phyloP scores from a whole-genome alignment of 1,140 invertebrate genomes.

The Helicoverpa zea region DNA sequence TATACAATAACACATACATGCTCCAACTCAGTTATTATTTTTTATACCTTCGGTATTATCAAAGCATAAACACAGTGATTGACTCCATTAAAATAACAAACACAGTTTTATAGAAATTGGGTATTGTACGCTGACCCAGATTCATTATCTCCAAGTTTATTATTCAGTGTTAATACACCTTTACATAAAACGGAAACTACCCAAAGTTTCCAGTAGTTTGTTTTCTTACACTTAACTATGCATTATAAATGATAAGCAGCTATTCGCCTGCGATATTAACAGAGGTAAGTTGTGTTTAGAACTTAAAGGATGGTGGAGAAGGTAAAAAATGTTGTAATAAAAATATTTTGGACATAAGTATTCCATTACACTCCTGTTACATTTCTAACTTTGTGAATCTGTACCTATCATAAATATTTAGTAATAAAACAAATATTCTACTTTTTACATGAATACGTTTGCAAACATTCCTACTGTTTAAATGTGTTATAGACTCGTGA shows the following conservation, averaged over 20 bases:
- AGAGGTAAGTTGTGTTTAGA: slow-evolving; percentile 16
- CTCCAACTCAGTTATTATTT: too few relatives aligned
- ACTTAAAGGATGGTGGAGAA: background rate
- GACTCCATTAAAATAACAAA: background rate
- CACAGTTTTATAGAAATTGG: background rate
- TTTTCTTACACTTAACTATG: slow-evolving; percentile 21
- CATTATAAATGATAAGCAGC: slow-evolving; percentile 23
- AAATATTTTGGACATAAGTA: too few relatives aligned
- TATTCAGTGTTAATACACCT: slow-evolving; percentile 2
- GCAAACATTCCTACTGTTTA: background rate
- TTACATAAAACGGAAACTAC: slow-evolving; percentile 11
- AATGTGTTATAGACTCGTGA: background rate
- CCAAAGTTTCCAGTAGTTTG: slow-evolving; percentile 27
- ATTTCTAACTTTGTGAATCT: too few relatives aligned
- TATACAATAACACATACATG: too few relatives aligned
- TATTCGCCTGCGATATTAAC: slow-evolving; percentile 17
- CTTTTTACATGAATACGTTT: background rate
- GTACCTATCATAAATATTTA: too few relatives aligned
- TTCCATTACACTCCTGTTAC: too few relatives aligned
- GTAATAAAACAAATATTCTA: too few relatives aligned
- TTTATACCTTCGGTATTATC: too few relatives aligned
- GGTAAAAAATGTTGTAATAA: background rate
- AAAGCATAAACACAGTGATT: too few relatives aligned
- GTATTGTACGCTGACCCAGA: too few relatives aligned
- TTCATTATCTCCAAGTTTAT: background rate